These are phyloP conservation scores for Achatina immaculata DNA, from an alignment of 1,140 invertebrate species.

Conservation along the genomic window DNA sequence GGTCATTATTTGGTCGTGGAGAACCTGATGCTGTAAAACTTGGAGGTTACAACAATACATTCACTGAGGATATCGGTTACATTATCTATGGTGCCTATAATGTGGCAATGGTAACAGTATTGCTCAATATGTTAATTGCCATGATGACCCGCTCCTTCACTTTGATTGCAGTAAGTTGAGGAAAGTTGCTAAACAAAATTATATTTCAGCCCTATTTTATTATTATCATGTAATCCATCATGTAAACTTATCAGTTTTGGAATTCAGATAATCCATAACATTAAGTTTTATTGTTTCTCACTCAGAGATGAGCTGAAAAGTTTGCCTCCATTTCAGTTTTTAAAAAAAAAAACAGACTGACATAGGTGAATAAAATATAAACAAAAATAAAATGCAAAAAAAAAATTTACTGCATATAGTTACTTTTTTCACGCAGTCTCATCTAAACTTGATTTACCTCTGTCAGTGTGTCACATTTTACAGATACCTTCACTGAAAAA, in stretches of 20 bases:
- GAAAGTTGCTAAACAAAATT: constrained; percentile 8
- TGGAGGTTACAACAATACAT: constrained; percentile 50
- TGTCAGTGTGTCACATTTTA: too few relatives aligned
- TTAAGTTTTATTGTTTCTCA: too few relatives aligned
- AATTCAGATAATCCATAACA: too few relatives aligned
- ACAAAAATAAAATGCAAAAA: too few relatives aligned
- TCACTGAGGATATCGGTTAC: constrained; percentile 60
- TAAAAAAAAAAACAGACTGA: too few relatives aligned
- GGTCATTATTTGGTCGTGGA: constrained; percentile 81
- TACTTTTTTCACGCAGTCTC: too few relatives aligned
- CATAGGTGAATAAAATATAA: too few relatives aligned
- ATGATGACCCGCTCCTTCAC: constrained; percentile 75
- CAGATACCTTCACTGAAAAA: too few relatives aligned
- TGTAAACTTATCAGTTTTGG: neutral
- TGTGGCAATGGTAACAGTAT: constrained; percentile 73
- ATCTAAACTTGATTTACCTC: too few relatives aligned
- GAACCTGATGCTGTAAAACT: constrained; percentile 76
- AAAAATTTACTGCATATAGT: too few relatives aligned
- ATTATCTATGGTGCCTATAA: constrained; percentile 68
- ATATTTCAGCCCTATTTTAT: neutral
- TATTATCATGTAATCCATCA: constrained; percentile 4
- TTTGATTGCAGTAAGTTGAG: constrained; percentile 71
- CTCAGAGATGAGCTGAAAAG: too few relatives aligned
- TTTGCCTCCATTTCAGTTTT: too few relatives aligned
- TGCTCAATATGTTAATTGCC: constrained; percentile 75